Base-by-base conservation (phyloP, 2,797 vertebrate species). In the Crocodylus rhombifer region DNA sequence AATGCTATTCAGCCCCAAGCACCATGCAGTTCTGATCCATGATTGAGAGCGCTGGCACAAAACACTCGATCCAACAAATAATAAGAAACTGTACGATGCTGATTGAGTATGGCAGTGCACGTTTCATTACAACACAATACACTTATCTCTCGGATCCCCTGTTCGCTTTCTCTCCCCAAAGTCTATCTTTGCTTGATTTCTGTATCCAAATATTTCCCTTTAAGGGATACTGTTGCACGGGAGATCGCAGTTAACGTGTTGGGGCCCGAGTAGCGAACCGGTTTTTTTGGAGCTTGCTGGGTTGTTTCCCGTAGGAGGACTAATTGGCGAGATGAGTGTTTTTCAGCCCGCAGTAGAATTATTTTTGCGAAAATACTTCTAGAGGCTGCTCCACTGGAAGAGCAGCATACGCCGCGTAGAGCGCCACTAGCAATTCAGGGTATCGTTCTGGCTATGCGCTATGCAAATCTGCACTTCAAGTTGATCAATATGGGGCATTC, bases 401-500 rank as follows among this genome's bases (percentile, higher is more conserved):
- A 84, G 94, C 13, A 2, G 85, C 92, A 84, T 0, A 62, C 95
- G 95, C 81, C 69, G 86, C 77, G 95, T 93, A 89, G 92, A 84
- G 1, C 60, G 88, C 57, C 76, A 84, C 92, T 91, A 89, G 94
- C 95, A 95, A 93, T 95, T 94, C 94, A 94, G 91, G 95, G 94
- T 89, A 91, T 94, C 94, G 93, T 92, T 86, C 88, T 87, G 94
- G 91, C 67, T 58, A 82, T 91, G 26, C 2, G 1, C 93, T 80
- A 6, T 2, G 81, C 67, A 79, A 73, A 93, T 94, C 94, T 92
- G 88, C 93, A 91, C 95, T 67, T 76, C 85, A 95, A 89, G 95
- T 88, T 95, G 95, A 97, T 95, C 94, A 95, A 96, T 95, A 94
- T 1, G 5, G 95, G 96, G 90, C 94, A 77, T 96, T 95, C 96